phyloP scores from a whole-genome alignment of 2,888 invertebrate genomes.

The Amphimallon solstitiale region DNA sequence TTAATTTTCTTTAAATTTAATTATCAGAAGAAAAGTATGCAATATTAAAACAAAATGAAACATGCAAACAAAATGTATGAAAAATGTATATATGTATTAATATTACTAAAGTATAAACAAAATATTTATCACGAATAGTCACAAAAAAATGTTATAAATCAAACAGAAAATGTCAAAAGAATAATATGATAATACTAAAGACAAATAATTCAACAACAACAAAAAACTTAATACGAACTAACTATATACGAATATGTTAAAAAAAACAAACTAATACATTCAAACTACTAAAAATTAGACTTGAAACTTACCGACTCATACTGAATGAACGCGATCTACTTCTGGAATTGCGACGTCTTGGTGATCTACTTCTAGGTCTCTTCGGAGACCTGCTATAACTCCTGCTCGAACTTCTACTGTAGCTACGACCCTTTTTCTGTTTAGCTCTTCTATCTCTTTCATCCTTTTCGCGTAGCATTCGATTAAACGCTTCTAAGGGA shows the following conservation, averaged over 20 bases:
- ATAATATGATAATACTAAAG: constrained; percentile 3
- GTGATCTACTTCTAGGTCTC: constrained; percentile 60
- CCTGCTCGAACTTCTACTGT: constrained; percentile 65
- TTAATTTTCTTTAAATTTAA: too few species aligned
- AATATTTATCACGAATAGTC: not conserved
- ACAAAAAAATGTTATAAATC: not conserved
- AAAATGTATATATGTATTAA: not conserved
- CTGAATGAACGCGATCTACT: constrained; percentile 65
- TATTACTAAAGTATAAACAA: not conserved
- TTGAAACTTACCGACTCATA: constrained; percentile 65
- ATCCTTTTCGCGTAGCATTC: constrained; percentile 87
- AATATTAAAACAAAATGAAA: not conserved
- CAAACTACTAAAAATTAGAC: not conserved
- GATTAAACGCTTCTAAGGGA: constrained; percentile 86
- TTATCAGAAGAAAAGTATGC: too few species aligned
- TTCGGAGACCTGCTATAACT: constrained; percentile 62
- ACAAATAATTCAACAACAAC: constrained; percentile 17
- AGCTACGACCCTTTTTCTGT: constrained; percentile 70
- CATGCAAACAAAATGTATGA: not conserved
- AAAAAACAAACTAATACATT: constrained; percentile 8
- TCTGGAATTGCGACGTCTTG: constrained; percentile 55
- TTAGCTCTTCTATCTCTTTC: constrained; percentile 72
- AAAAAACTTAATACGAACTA: constrained; percentile 5
- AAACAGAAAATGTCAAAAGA: constrained; percentile 29
- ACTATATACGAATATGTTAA: not conserved